Base-by-base conservation (phyloP, 2,797 vertebrate genomes). In the Esox lucius region DNA sequence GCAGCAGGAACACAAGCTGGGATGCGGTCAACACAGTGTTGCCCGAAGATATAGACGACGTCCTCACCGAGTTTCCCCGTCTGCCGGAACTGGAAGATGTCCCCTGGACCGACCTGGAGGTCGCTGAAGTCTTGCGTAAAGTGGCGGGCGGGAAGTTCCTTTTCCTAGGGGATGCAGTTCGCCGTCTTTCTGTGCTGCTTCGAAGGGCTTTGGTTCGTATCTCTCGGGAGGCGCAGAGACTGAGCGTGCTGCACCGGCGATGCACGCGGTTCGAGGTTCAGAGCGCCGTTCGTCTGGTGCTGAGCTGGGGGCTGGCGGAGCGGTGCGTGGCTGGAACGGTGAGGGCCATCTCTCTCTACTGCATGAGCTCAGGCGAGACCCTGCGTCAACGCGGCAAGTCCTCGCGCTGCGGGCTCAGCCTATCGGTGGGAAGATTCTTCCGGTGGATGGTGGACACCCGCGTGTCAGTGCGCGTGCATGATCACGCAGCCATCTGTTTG, bases 381-480 rank as follows among this genome's bases (percentile, higher is more conserved):
- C 89, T 94, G 83, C 91, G 93, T 16, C 93, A 89, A 59, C 86
- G 75, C 11, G 94, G 96, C 42, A 95, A 96, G 74, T 97, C 97
- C 0, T 92, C 94, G 7, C 92, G 96, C 39, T 98, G 96, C 31
- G 95, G 95, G 31, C 94, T 99, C 79, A 85, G 89, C 64, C 94
- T 98, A 24, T 96, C 95, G 0, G 96, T 96, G 72, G 96, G 97
- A 0, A 94, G 95, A 74, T 97, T 99, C 75, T 98, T 97, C 92
- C 92, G 96, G 87, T 98, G 97, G 97, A 99, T 98, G 97, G 95
- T 97, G 88, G 97, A 98, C 73, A 96, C 97, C 0, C 94, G 96
- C 76, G 95, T 98, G 84, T 96, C 97, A 0, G 96, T 97, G 72
- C 95, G 96, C 73, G 93, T 99, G 71, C 96, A 98, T 39, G 96